Evolutionary conservation across 2,113 vertebrate species (phyloP).

Genomic region (Sphaerodactylus townsendi): DNA sequence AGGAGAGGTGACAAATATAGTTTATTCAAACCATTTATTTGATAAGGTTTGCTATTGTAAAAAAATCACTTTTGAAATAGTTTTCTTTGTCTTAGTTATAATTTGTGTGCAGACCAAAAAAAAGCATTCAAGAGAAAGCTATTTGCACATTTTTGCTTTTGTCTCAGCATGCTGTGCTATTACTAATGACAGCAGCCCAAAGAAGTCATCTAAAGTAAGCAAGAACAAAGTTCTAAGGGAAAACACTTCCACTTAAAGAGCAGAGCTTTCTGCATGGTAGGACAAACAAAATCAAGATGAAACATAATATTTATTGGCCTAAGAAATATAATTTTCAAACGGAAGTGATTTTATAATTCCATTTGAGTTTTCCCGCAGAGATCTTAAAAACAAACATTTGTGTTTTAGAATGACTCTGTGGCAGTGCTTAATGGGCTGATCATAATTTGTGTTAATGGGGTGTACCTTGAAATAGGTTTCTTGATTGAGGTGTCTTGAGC

Average conservation of each 20-base stretch:
- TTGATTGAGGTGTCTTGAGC: slow-evolving; percentile 18
- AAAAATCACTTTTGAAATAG: not conserved
- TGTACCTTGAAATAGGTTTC: slow-evolving; percentile 28
- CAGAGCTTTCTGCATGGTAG: slow-evolving; percentile 11
- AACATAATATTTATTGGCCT: not conserved
- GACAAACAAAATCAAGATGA: slow-evolving; percentile 30
- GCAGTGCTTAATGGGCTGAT: slow-evolving; percentile 16
- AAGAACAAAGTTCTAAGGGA: slow-evolving; percentile 4
- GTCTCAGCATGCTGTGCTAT: slow-evolving; percentile 11
- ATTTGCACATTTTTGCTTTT: slow-evolving; percentile 8
- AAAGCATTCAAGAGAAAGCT: not conserved
- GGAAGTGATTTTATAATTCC: slow-evolving; percentile 13
- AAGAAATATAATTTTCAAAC: slow-evolving; percentile 11
- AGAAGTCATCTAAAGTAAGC: slow-evolving; percentile 8
- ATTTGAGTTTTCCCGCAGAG: not conserved
- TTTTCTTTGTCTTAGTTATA: not conserved
- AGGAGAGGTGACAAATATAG: not conserved
- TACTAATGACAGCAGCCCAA: slow-evolving; percentile 11
- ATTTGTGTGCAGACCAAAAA: not conserved
- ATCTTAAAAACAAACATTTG: slow-evolving; percentile 29
- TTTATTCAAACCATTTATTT: not conserved
- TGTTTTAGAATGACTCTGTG: not conserved
- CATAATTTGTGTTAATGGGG: slow-evolving; percentile 21
- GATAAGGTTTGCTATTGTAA: not conserved
- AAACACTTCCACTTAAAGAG: not conserved